A percentile compares a stretch with the other conserved stretches of the same genome.
Conservation (phyloP, 2,113 vertebrate genomes). For the Chitala chitala region DNA sequence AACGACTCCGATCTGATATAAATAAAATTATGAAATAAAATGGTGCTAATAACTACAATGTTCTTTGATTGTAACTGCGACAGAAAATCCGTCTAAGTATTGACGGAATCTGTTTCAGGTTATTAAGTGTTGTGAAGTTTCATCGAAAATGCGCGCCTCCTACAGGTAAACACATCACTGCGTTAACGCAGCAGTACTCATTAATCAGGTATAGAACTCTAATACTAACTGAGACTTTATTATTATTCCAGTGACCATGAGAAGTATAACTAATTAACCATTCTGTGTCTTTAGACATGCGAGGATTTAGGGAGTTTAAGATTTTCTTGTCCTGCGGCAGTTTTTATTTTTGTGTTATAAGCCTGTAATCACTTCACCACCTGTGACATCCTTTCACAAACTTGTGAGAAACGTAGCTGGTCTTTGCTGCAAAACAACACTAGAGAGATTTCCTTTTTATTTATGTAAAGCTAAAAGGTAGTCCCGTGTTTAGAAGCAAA, state of each 20-base stretch:
- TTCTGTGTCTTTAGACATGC: not conserved
- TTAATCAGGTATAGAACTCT: not conserved
- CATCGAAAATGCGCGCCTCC: conserved; percentile 52
- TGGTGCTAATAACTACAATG: conserved; percentile 38
- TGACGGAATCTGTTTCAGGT: conserved; percentile 31
- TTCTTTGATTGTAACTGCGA: conserved; percentile 39
- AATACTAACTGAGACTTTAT: not conserved
- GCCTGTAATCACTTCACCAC: no score
- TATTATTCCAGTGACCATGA: not conserved
- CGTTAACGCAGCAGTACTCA: not conserved
- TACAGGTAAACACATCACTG: conserved; percentile 39
- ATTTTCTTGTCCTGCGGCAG: no score
- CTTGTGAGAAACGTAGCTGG: no score
- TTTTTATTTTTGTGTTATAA: no score
- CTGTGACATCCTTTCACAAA: no score
- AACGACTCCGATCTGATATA: conserved; percentile 35
- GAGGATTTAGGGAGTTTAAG: not conserved
- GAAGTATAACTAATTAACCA: not conserved
- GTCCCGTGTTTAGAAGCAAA: no score
- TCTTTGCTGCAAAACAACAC: no score
- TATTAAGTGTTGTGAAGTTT: conserved; percentile 21
- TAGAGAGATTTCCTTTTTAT: no score
- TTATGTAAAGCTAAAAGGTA: no score
- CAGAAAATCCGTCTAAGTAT: conserved; percentile 43
- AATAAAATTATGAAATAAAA: conserved; percentile 28